These are phyloP conservation scores for Seladonia tumulorum DNA, from an alignment of 2,888 invertebrate genomes.

Conservation along the genomic window DNA sequence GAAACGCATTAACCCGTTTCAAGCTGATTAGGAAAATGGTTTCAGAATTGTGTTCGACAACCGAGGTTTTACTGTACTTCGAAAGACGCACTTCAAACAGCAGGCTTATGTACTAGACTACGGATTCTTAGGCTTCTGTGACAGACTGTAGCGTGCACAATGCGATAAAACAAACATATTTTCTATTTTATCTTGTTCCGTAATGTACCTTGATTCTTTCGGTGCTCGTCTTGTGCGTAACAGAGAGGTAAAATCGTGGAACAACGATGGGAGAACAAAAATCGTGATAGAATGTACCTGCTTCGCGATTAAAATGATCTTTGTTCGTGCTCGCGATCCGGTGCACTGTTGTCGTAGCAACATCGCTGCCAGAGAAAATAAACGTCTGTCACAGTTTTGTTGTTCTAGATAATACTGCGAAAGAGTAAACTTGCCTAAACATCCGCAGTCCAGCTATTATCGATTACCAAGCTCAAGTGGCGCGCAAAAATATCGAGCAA, in stretches of 20 bases:
- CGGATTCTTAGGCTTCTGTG: background rate
- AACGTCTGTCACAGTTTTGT: background rate
- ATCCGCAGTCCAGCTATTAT: conserved; percentile 8
- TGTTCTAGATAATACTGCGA: background rate
- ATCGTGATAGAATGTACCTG: background rate
- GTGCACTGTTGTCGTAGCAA: background rate
- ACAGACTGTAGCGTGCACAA: background rate
- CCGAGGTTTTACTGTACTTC: background rate
- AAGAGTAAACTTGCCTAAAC: background rate
- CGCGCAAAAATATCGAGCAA: conserved; percentile 6
- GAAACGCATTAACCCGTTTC: background rate
- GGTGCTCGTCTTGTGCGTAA: background rate
- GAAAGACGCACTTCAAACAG: conserved; percentile 15
- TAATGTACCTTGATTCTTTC: background rate
- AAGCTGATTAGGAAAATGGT: background rate
- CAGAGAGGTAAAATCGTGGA: background rate
- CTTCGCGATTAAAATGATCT: background rate
- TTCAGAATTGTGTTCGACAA: background rate
- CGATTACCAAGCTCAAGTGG: conserved; percentile 29
- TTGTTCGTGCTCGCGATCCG: background rate
- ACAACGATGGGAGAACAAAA: background rate
- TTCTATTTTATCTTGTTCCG: background rate
- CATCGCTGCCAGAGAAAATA: background rate
- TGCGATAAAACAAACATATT: background rate
- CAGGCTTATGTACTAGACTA: conserved; percentile 1